Percentiles rank a stretch among this genome's conserved stretches.
These are phyloP conservation scores for Virgularia gustaviana DNA, from an alignment of 92 coral and sea anemone genomes.

Conservation along the genomic window DNA sequence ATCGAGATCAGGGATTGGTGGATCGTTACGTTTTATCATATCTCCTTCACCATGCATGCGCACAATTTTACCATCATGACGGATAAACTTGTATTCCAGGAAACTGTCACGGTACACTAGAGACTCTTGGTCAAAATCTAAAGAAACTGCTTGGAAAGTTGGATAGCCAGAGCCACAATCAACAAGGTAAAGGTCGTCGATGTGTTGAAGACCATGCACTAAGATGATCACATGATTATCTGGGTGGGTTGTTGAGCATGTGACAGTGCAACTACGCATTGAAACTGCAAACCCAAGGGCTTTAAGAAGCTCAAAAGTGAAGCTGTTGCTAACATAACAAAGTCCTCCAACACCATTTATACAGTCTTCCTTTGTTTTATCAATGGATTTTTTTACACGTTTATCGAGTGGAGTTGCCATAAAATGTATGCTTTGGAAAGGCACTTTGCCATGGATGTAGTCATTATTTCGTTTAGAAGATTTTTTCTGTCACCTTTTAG, in stretches of 20 bases:
- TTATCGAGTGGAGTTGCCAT: neutral
- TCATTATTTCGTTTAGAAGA: conserved; percentile 7
- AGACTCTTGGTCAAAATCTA: conserved; percentile 29
- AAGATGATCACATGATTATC: conserved; percentile 11
- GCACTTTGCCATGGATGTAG: neutral
- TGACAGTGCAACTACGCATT: neutral
- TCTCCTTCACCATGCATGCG: conserved; percentile 30
- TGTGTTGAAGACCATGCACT: neutral
- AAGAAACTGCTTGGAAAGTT: neutral
- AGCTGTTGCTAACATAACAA: neutral
- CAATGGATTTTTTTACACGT: neutral
- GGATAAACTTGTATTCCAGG: conserved; percentile 19
- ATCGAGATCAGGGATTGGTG: conserved; percentile 15
- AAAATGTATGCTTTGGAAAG: conserved; percentile 1
- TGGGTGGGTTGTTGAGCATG: neutral
- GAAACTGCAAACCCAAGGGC: conserved; percentile 5
- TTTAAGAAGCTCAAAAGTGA: conserved; percentile 6
- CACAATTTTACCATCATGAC: conserved; percentile 5
- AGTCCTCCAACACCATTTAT: conserved; percentile 12
- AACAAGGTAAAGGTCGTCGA: conserved; percentile 18
- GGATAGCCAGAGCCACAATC: conserved; percentile 27
- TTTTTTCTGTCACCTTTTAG: conserved; percentile 4
- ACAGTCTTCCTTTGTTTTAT: neutral
- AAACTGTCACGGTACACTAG: conserved; percentile 12
- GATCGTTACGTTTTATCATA: conserved; percentile 22